Evolutionary conservation across 2,113 vertebrate genomes (phyloP), one percentile per base, ranked within the genome.

Genomic region (Ictalurus furcatus): DNA sequence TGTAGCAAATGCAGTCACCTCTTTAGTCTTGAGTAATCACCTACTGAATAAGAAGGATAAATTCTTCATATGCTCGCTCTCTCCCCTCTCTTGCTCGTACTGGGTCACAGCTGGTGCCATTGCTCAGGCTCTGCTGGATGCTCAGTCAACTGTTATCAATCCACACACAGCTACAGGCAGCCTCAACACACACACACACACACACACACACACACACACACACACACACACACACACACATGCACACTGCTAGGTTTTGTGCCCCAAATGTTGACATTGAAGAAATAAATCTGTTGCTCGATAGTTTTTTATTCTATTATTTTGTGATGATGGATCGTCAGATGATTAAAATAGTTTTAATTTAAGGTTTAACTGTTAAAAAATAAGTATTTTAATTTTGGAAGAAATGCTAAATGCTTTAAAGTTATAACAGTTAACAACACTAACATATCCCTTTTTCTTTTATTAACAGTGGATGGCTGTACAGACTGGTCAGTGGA

Each of bases 401-500:
- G 30, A 73, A 25, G 21, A 28, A 30, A 21, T 28, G 63, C 19
- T 52, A 87, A 87, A 52, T 21, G 21, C 12, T n/a, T 56, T 13
- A 23, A 44, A 40, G 37, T 78, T 78, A 23, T 69, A 74, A 56
- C 52, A 87, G 79, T 86, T 30, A 52, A 28, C 61, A 19, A 2
- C 56, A 52, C 61, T 69, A n/a, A 83, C 79, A 61, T 88, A 19
- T 56, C 56, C 37, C 14, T 78, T 88, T 28, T 88, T 93, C 84
- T 92, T 89, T 94, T 95, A 58, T 88, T 95, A 96, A 12, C 94
- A 99, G 98, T 97, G 94, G 98, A 99, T 93, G 98, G 98, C 95
- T 99, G 98, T 94, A 99, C 97, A 7, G 98, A 99, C 90, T 99
- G 98, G 98, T 99, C 98, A 59, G 97, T 99, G 94, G 98, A 99